Conservation (phyloP, 2,888 invertebrate genomes). For the Cataglyphis rosenhaueri region DNA sequence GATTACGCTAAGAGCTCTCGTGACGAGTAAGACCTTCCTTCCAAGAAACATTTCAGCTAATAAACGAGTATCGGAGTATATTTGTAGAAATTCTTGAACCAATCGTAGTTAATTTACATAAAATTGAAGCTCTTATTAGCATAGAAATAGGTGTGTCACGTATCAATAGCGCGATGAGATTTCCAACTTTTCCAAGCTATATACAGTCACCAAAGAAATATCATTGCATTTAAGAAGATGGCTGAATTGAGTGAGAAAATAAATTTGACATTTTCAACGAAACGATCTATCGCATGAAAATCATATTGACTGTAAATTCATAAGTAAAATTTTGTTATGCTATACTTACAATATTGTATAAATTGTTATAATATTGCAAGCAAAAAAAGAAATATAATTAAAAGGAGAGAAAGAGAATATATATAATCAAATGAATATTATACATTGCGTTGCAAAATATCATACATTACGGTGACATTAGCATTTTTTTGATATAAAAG, state of each 20-base stretch:
- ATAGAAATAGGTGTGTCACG: constrained; percentile 52
- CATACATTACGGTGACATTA: neutral
- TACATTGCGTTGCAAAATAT: constrained; percentile 12
- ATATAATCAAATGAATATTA: constrained; percentile 16
- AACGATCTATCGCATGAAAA: neutral
- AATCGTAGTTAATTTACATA: constrained; percentile 45
- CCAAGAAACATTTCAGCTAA: neutral
- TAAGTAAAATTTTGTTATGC: neutral
- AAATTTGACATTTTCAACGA: neutral
- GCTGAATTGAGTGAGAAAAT: neutral
- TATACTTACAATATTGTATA: neutral
- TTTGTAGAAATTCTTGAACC: constrained; percentile 19
- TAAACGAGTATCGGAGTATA: neutral
- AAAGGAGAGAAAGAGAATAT: neutral
- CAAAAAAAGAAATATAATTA: neutral
- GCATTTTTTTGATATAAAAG: neutral
- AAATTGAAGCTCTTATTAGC: constrained; percentile 32
- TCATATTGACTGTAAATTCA: neutral
- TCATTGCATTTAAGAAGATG: neutral
- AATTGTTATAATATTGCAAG: neutral
- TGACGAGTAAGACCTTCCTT: neutral
- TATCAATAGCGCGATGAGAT: constrained; percentile 44
- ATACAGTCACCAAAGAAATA: neutral
- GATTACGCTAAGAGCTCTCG: neutral
- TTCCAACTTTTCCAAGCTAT: constrained; percentile 35